Conservation (phyloP, 2,888 invertebrate genomes). For the Lissocephala sabroskyi region DNA sequence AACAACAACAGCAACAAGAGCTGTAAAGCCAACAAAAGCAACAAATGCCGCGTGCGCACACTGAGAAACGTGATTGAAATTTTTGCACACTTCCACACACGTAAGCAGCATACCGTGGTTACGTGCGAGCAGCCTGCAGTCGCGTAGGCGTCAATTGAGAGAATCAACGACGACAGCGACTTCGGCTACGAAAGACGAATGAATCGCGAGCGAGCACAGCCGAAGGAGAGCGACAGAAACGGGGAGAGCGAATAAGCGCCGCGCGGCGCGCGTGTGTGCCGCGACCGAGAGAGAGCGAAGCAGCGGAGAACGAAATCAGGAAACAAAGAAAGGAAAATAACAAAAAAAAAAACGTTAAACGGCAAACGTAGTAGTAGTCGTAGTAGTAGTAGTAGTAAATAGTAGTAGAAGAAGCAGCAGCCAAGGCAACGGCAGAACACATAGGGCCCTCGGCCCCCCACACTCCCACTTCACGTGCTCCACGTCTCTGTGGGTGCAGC, state of each 20-base stretch:
- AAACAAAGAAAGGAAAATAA: constrained; percentile 26
- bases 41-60: constrained; percentile 19
- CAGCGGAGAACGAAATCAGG: constrained; percentile 48
- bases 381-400: constrained; percentile 59
- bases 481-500: constrained; percentile 9
- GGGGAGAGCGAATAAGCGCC: constrained; percentile 18
- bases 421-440: constrained; percentile 7
- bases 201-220: constrained; percentile 12
- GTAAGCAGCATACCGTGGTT: constrained; percentile 20
- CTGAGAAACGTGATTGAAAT: constrained; percentile 59
- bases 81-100: constrained; percentile 60
- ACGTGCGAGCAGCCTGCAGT: constrained; percentile 27
- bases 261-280: too few relatives aligned
- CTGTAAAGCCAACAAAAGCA: background rate
- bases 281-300: constrained; percentile 42
- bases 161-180: background rate
- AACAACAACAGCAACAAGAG: background rate
- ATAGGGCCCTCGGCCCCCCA: constrained; percentile 14
- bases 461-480: background rate
- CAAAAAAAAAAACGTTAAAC: too few relatives aligned
- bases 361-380: constrained; percentile 54
- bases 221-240: constrained; percentile 2
- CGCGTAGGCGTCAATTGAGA: constrained; percentile 36
- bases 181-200: background rate
- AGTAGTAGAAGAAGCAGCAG: constrained; percentile 35